Evolutionary conservation across 2,888 invertebrate species (phyloP).

Genomic region (Prosapia bicincta): DNA sequence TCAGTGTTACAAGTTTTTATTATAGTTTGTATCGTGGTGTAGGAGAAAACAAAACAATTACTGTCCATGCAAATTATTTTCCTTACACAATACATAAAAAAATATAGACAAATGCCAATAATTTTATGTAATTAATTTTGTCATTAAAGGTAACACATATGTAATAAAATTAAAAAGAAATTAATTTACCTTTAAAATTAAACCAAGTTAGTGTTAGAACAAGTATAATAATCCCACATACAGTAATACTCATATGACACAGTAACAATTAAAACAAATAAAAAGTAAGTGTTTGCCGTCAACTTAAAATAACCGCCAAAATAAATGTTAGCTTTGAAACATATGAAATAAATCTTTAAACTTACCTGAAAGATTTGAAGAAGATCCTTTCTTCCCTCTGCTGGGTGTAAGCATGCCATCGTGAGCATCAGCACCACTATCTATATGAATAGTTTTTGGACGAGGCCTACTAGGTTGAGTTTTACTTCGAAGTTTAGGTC

Average conservation of each 20-base stretch:
- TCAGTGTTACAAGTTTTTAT: too few species aligned
- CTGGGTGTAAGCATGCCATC: constrained; percentile 70
- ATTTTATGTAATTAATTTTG: too few species aligned
- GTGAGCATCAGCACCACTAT: constrained; percentile 73
- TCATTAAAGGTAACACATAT: too few species aligned
- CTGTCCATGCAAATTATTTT: too few species aligned
- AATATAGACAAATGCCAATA: too few species aligned
- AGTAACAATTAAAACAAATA: constrained; percentile 29
- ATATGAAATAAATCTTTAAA: constrained; percentile 12
- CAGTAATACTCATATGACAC: not conserved
- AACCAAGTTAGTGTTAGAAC: not conserved
- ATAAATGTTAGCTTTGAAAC: not conserved
- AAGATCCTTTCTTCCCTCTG: constrained; percentile 75
- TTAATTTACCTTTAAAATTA: too few species aligned
- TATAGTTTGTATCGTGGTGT: too few species aligned
- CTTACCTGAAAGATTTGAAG: constrained; percentile 77
- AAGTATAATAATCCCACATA: not conserved
- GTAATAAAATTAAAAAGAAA: too few species aligned
- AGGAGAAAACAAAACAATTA: too few species aligned
- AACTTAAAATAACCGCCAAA: not conserved
- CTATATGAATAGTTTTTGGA: constrained; percentile 89
- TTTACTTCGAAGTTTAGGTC: constrained; percentile 62
- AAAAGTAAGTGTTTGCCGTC: not conserved
- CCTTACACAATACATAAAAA: too few species aligned
- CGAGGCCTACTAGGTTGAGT: constrained; percentile 62